Base-by-base conservation (phyloP, 2,888 invertebrate genomes). In the Pogonocherus hispidulus region DNA sequence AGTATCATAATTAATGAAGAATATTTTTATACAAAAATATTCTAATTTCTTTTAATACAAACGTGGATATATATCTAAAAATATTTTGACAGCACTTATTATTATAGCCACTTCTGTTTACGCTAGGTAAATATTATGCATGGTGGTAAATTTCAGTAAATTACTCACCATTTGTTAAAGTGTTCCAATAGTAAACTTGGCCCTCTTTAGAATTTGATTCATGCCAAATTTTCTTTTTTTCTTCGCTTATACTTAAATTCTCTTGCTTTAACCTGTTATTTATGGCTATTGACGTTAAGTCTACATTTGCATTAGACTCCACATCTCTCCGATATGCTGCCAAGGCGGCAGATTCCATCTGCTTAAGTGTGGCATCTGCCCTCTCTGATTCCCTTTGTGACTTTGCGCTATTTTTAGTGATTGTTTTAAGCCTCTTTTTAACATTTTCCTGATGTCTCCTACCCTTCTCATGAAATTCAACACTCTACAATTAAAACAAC, bases 391-490 rank as follows among this genome's bases (percentile, higher is more conserved):
- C 92, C 80, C 93, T 93, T 70, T 92, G 92, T 60, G 94, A 92
- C 78, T 94, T 93, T 3, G 92, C 89, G 82, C 95, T 95, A 80
- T 92, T 93, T 81, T 94, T 95, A 70, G 92, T 92, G 71, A 97
- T 95, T 75, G 93, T 92, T 73, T 93, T 92, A 73, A 98, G 90
- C 70, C 93, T 91, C 81, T 94, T 94, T 67, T 93, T 91, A 23
- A 98, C 96, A 91, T 93, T 96, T 83, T 95, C 93, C 83, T 97
- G 94, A 85, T 98, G 98, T 27, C 94, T 88, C 82, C 94, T 94
- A 4, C 98, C 98, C 87, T 92, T 93, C 86, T 98, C 98, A 84
- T 98, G 98, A 82, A 97, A 97, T 72, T 96, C 94, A 80, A 97
- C 90, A 81, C 97, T 98, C 95, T 96, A 84, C 44, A 88, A 87